phyloP scores from a whole-genome alignment of 2,113 vertebrate genomes.

The Paramisgurnus dabryanus region DNA sequence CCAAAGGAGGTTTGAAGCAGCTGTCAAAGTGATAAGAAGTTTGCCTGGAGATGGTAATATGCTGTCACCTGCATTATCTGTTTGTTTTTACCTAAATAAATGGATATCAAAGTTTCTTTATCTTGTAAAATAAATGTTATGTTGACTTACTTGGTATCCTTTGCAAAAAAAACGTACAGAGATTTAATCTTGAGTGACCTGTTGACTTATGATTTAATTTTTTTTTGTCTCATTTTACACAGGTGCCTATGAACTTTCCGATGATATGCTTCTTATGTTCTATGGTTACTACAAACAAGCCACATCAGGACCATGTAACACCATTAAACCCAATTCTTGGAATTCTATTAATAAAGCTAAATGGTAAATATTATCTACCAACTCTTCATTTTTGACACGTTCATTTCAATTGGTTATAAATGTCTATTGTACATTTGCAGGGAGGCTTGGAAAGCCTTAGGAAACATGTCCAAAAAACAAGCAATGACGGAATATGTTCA shows the following conservation, averaged over 20 bases:
- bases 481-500: constrained; percentile 96
- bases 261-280: constrained; percentile 95
- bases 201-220: neutral
- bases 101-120: neutral
- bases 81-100: neutral
- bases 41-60: constrained; percentile 87
- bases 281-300: constrained; percentile 95
- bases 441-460: constrained; percentile 93
- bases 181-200: neutral
- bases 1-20: constrained; percentile 86
- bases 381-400: neutral
- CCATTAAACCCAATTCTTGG: constrained; percentile 86
- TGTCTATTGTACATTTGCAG: constrained; percentile 63
- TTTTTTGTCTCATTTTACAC: constrained; percentile 32
- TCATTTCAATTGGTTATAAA: neutral
- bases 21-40: constrained; percentile 89
- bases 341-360: constrained; percentile 88
- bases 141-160: neutral
- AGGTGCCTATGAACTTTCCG: constrained; percentile 93
- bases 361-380: constrained; percentile 75
- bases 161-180: neutral
- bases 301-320: constrained; percentile 85
- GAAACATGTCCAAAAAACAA: constrained; percentile 90
- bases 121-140: too few species aligned
- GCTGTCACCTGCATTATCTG: neutral